Percentiles rank a stretch among this genome's conserved stretches.
phyloP scores from a whole-genome alignment of 2,113 vertebrate genomes.

The Eretmochelys imbricata region DNA sequence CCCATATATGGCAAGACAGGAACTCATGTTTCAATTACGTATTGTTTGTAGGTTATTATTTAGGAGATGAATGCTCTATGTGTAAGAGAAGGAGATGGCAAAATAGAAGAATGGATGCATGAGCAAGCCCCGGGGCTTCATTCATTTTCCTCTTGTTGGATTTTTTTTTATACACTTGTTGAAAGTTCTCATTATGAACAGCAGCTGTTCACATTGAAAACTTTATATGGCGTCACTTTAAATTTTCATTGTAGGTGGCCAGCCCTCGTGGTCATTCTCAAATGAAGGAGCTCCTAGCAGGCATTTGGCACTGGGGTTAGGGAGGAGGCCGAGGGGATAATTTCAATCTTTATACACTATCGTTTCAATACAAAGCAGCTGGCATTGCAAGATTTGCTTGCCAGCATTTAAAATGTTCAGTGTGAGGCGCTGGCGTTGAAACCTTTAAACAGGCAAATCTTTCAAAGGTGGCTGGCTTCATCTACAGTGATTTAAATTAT shows the following conservation, averaged over 20 bases:
- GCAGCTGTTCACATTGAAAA: neutral
- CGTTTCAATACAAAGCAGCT: neutral
- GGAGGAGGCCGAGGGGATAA: neutral
- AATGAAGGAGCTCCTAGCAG: neutral
- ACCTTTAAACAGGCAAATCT: neutral
- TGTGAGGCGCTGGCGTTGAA: neutral
- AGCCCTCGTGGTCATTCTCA: rapidly evolving
- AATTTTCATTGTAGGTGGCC: rapidly evolving
- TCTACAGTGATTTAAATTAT: neutral
- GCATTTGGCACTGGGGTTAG: rapidly evolving
- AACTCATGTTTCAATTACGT: neutral
- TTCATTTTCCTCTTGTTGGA: neutral
- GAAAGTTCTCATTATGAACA: neutral
- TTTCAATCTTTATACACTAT: neutral
- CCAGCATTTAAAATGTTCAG: neutral
- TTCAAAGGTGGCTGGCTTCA: neutral
- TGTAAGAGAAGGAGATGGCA: neutral
- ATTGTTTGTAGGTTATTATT: neutral
- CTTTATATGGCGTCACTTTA: neutral
- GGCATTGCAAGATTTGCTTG: neutral
- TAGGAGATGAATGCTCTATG: neutral
- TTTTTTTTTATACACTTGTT: neutral
- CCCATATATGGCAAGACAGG: neutral
- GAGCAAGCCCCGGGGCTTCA: neutral
- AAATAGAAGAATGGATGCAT: neutral